Base-by-base conservation (phyloP, 2,113 vertebrate species). In the Mirounga angustirostris region DNA sequence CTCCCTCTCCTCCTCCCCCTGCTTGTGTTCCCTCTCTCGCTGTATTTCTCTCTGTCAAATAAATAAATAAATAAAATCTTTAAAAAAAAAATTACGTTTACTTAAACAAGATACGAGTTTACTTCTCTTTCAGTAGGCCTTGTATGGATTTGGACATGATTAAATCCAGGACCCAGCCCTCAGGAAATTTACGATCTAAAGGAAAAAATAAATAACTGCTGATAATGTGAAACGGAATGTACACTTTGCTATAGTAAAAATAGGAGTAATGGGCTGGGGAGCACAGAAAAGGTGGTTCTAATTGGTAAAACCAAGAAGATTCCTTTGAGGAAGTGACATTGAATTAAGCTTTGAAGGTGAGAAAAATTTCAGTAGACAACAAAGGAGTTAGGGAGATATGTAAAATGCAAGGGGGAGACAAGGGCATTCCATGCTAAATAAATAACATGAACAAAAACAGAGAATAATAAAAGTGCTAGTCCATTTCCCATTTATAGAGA, bases 61-160 rank as follows among this genome's bases (percentile, higher is more conserved):
- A 46, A 46, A 46, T 46, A 46, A 46, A 46, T 46, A 46, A 46
- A 46, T 46, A 46, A 46, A 46, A 46, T 46, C 46, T 46, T 46
- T 9, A 0, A 8, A 8, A 46, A 46, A 46, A 95, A 86, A 93
- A 90, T 94, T 83, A 67, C 30, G 28, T 26, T 83, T 63, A 30
- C 13, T 92, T 92, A 80, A 95, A 87, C n/a, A 89, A 87, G 9
- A 90, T 71, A 46, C 33, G 30, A 92, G 40, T 83, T 97, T 90
- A 92, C 73, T 73, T 84, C 65, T 89, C n/a, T 94, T 90, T 94
- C 67, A 63, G 40, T 67, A 61, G 24, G 54, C 52, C 74, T 22
- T 71, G 5, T 54, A 65, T 50, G 56, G 30, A 71, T 83, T 95
- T 81, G 63, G 28, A 95, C 58, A 59, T 59, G 18, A 79, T 63